Conservation (phyloP, 1,140 invertebrate genomes). For the Monochamus saltuarius region DNA sequence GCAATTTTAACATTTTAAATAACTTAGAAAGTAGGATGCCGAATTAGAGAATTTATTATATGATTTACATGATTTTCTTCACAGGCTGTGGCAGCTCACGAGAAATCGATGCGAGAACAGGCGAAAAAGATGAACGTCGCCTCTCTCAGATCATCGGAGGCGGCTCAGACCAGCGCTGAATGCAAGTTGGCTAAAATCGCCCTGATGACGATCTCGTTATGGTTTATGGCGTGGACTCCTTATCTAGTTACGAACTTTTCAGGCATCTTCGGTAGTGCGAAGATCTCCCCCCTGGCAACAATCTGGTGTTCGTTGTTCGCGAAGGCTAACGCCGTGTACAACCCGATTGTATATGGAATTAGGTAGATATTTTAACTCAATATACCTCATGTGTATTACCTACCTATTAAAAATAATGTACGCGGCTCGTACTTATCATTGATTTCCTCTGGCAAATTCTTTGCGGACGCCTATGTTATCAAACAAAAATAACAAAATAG, state of each 20-base stretch:
- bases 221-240: constrained; percentile 86
- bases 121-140: constrained; percentile 86
- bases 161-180: constrained; percentile 67
- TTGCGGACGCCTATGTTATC: too few species aligned
- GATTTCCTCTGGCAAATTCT: too few species aligned
- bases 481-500: too few species aligned
- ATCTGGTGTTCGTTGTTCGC: constrained; percentile 80
- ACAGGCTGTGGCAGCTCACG: constrained; percentile 74
- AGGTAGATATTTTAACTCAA: constrained; percentile 13
- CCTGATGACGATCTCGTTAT: constrained; percentile 77
- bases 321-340: constrained; percentile 77
- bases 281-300: constrained; percentile 70
- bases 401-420: too few species aligned
- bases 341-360: constrained; percentile 81
- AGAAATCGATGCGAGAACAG: constrained; percentile 78
- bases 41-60: background rate
- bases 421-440: too few species aligned
- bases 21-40: background rate
- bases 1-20: too few species aligned
- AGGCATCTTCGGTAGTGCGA: constrained; percentile 68
- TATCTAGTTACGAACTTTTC: constrained; percentile 77
- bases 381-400: too few species aligned
- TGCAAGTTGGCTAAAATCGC: constrained; percentile 79
- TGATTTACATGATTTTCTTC: constrained; percentile 12
- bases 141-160: constrained; percentile 69